Evolutionary conservation across 2,888 invertebrate species (phyloP).

Genomic region (Crossocerus cetratus): DNA sequence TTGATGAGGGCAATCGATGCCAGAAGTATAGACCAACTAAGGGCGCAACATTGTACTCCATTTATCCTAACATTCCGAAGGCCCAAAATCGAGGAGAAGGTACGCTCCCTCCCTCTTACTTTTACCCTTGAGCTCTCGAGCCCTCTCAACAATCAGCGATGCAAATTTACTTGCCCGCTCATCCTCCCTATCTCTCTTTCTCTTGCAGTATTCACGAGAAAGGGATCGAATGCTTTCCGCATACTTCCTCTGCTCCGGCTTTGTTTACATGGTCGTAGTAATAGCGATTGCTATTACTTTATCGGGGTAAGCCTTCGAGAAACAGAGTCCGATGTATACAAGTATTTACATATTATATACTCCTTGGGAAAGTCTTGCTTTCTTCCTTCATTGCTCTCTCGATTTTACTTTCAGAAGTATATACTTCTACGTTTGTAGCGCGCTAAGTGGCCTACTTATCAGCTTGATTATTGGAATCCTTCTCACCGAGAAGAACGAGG

Average conservation of each 20-base stretch:
- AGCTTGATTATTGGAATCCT: constrained; percentile 73
- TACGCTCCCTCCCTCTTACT: constrained; percentile 71
- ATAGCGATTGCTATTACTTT: constrained; percentile 84
- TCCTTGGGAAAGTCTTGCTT: neutral
- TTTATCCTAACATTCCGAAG: constrained; percentile 92
- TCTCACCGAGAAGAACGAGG: constrained; percentile 76
- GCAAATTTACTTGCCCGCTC: too few relatives aligned
- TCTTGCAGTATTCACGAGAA: constrained; percentile 87
- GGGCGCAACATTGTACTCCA: constrained; percentile 92
- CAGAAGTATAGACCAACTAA: constrained; percentile 91
- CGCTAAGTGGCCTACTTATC: constrained; percentile 68
- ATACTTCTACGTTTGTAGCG: constrained; percentile 72
- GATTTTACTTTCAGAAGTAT: constrained; percentile 65
- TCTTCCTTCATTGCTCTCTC: neutral
- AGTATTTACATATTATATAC: neutral
- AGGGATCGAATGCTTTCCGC: constrained; percentile 91
- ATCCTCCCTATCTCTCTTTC: too few relatives aligned
- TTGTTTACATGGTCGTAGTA: constrained; percentile 85
- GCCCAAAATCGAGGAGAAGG: constrained; percentile 88
- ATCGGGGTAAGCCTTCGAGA: constrained; percentile 77
- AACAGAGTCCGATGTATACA: constrained; percentile 9
- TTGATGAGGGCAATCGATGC: constrained; percentile 97
- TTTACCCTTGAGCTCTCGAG: neutral
- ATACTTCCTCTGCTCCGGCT: constrained; percentile 89
- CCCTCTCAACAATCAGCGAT: too few relatives aligned